Percentiles rank a stretch among this genome's conserved stretches.
Evolutionary conservation across 2,113 vertebrate species (phyloP).

Genomic region (Bujurquina vittata): DNA sequence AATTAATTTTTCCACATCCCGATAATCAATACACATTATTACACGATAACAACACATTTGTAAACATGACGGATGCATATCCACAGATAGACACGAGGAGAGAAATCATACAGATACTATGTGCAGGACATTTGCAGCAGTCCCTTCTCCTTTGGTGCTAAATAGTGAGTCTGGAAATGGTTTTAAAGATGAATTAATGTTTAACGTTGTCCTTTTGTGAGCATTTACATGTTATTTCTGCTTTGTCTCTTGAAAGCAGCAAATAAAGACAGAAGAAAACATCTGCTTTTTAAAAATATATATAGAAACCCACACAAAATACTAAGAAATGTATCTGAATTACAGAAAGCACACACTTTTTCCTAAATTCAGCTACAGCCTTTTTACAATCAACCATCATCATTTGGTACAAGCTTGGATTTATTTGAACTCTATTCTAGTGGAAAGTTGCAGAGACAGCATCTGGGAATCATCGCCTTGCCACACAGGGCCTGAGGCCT

Average conservation of each 20-base stretch:
- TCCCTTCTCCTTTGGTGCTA: background rate
- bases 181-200: background rate
- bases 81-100: background rate
- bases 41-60: no score
- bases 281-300: background rate
- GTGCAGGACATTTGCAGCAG: background rate
- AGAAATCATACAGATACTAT: background rate
- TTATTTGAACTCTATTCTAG: conserved; percentile 46
- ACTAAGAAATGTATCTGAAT: background rate
- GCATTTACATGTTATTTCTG: background rate
- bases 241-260: background rate
- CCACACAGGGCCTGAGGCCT: conserved; percentile 64
- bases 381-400: conserved; percentile 34
- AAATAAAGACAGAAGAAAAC: background rate
- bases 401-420: conserved; percentile 30
- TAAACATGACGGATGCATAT: no score
- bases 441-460: conserved; percentile 44
- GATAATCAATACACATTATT: background rate
- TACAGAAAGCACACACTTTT: conserved; percentile 17
- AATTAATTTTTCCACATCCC: background rate
- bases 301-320: background rate
- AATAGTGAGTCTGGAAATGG: background rate
- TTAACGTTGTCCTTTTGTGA: background rate
- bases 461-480: conserved; percentile 48
- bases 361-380: conserved; percentile 2